Percentiles rank a stretch among this genome's conserved stretches.
These are phyloP conservation scores for Otolemur garnettii DNA, from an alignment of 2,113 vertebrate species.

Conservation along the genomic window DNA sequence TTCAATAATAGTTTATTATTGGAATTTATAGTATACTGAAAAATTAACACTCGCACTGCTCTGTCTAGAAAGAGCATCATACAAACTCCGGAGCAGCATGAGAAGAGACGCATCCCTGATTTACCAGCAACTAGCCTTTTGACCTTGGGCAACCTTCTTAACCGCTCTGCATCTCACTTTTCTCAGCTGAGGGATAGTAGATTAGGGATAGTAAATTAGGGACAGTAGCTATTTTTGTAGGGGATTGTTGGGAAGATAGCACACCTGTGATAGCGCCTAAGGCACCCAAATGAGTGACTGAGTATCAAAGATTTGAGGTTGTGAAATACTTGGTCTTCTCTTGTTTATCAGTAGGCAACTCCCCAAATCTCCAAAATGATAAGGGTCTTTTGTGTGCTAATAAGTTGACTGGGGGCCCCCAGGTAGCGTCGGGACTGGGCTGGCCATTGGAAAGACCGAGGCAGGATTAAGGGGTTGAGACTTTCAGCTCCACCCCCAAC, in stretches of 20 bases:
- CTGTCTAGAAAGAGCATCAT: background rate
- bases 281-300: too few relatives aligned
- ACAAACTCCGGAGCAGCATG: background rate
- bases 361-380: background rate
- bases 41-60: background rate
- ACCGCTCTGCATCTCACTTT: background rate
- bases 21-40: background rate
- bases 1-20: background rate
- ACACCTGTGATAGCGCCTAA: accelerated
- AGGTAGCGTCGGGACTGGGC: background rate
- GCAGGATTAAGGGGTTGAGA: background rate
- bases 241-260: background rate
- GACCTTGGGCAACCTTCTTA: background rate
- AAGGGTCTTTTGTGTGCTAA: background rate
- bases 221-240: background rate
- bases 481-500: background rate
- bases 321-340: background rate
- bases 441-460: background rate
- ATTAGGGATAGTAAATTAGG: background rate
- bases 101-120: background rate
- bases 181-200: background rate
- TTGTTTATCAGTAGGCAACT: background rate
- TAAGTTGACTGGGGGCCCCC: background rate
- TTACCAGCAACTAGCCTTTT: background rate
- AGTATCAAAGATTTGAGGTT: background rate